Evolutionary conservation across 2,888 invertebrate species (phyloP).

Genomic region (Sarcophaga carnaria): DNA sequence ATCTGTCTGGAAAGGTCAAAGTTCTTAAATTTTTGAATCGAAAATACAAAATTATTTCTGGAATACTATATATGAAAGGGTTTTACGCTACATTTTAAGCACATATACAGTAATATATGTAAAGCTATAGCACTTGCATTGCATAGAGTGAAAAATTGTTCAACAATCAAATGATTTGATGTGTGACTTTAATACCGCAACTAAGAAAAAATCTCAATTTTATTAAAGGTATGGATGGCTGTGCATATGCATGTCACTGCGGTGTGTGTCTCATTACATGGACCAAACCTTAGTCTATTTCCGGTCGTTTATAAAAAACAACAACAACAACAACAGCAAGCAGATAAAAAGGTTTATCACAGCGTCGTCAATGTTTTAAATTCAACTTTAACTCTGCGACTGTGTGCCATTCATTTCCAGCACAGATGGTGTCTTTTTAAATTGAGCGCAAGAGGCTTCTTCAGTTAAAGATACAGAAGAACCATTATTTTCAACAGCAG

Average conservation of each 20-base stretch:
- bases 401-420: not conserved
- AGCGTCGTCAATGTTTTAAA: slow-evolving; percentile 47
- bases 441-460: slow-evolving; percentile 53
- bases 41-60: too few relatives aligned
- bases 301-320: slow-evolving; percentile 67
- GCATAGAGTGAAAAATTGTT: not conserved
- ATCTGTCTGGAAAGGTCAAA: too few relatives aligned
- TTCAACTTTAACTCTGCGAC: slow-evolving; percentile 14
- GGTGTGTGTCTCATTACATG: slow-evolving; percentile 51
- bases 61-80: too few relatives aligned
- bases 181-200: not conserved
- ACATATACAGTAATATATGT: too few relatives aligned
- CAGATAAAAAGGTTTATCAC: slow-evolving; percentile 26
- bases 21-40: too few relatives aligned
- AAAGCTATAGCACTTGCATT: too few relatives aligned
- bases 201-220: not conserved
- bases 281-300: slow-evolving; percentile 71
- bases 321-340: slow-evolving; percentile 13
- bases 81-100: too few relatives aligned
- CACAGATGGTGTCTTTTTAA: slow-evolving; percentile 13
- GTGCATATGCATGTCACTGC: slow-evolving; percentile 4
- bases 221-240: not conserved
- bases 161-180: not conserved
- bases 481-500: slow-evolving; percentile 35
- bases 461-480: slow-evolving; percentile 49